Evolutionary conservation across 2,888 invertebrate genomes (phyloP).

Genomic region (Cylloceria caligata): DNA sequence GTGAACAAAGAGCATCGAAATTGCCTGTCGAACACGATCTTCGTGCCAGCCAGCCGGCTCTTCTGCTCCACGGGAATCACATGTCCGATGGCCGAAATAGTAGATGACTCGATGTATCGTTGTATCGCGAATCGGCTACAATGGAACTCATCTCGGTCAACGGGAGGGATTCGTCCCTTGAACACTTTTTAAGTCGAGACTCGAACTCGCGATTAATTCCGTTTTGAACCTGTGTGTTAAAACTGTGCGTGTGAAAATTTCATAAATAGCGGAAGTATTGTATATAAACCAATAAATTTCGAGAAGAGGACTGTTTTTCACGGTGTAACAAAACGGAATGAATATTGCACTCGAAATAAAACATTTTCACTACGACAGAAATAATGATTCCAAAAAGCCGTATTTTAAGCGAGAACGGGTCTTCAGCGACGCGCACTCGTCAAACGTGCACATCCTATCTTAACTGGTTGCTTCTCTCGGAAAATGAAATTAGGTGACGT

Average conservation of each 20-base stretch:
- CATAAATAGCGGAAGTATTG: too few species aligned
- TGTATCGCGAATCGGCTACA: slow-evolving; percentile 2
- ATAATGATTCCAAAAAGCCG: too few species aligned
- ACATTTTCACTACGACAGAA: too few species aligned
- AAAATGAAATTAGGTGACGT: background rate
- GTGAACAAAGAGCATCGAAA: slow-evolving; percentile 69
- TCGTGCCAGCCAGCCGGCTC: slow-evolving; percentile 44
- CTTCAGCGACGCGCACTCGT: too few species aligned
- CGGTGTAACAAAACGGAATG: background rate
- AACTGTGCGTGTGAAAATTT: too few species aligned
- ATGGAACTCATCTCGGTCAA: background rate
- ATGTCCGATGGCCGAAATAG: slow-evolving; percentile 51
- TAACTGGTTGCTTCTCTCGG: too few species aligned
- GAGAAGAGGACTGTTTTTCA: background rate
- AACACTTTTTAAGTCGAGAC: background rate
- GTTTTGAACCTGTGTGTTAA: too few species aligned
- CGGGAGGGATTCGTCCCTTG: background rate
- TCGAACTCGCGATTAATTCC: too few species aligned
- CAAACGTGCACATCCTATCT: too few species aligned
- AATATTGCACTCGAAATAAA: background rate
- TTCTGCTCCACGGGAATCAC: slow-evolving; percentile 48
- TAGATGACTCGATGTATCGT: slow-evolving; percentile 22
- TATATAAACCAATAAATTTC: background rate
- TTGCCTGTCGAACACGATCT: slow-evolving; percentile 68
- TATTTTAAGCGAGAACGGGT: too few species aligned